phyloP scores from a whole-genome alignment of 2,797 vertebrate genomes.

The Sebastes nivosus region DNA sequence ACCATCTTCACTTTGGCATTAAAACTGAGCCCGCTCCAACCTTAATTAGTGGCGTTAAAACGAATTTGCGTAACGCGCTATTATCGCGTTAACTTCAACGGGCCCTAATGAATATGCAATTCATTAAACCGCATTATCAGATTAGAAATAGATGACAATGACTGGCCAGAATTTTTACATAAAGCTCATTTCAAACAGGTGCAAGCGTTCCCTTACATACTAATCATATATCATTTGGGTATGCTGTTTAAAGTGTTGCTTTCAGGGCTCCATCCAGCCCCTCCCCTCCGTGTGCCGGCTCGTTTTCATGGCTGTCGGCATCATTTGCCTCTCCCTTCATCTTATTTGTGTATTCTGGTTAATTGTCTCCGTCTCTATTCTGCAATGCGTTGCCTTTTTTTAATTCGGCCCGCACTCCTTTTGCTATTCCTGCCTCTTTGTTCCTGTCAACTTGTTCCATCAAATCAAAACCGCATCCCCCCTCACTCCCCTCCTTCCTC shows the following conservation, averaged over 20 bases:
- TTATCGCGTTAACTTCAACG: too few species aligned
- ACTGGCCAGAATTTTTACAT: not conserved
- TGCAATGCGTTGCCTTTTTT: not conserved
- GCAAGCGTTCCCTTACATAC: not conserved
- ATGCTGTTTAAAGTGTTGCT: not conserved
- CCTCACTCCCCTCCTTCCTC: not conserved
- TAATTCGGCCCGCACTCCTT: constrained; percentile 20
- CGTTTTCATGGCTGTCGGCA: not conserved
- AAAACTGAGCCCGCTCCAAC: too few species aligned
- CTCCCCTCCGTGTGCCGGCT: not conserved
- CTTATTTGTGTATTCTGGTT: constrained; percentile 19
- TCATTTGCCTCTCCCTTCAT: constrained; percentile 13
- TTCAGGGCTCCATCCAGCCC: not conserved
- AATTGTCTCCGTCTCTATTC: constrained; percentile 45
- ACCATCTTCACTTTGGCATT: too few species aligned
- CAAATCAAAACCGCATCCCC: constrained; percentile 52
- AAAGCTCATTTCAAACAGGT: not conserved
- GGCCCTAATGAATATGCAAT: not conserved
- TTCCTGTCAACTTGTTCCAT: constrained; percentile 50
- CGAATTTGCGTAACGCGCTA: too few species aligned
- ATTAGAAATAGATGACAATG: not conserved
- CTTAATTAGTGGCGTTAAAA: too few species aligned
- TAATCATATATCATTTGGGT: not conserved
- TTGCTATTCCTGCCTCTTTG: constrained; percentile 28
- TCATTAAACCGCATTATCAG: not conserved